phyloP scores from a whole-genome alignment of 2,113 vertebrate genomes.

The Agelaius phoeniceus region DNA sequence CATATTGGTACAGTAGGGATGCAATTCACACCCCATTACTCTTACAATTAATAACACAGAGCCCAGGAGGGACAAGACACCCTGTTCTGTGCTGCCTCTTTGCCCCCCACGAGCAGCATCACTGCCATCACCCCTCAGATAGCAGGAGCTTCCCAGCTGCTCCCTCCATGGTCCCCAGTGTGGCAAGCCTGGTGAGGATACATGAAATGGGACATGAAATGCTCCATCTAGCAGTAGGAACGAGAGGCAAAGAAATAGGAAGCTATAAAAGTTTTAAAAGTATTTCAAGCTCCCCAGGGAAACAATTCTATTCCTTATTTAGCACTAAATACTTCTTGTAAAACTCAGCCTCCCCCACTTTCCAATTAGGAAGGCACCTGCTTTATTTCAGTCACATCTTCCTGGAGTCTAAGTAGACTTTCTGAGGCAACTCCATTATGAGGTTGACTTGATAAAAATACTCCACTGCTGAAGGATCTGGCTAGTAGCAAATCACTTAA shows the following conservation, averaged over 20 bases:
- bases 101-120: neutral
- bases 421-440: neutral
- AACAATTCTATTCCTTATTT: conserved; percentile 30
- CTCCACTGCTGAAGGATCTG: neutral
- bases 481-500: neutral
- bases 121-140: neutral
- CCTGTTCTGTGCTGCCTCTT: neutral
- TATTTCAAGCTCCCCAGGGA: conserved; percentile 7
- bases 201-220: neutral
- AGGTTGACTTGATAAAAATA: neutral
- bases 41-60: neutral
- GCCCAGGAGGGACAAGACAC: neutral
- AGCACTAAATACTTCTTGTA: conserved; percentile 23
- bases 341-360: conserved; percentile 2
- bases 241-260: neutral
- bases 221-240: conserved; percentile 16
- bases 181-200: neutral
- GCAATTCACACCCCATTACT: neutral
- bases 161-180: neutral
- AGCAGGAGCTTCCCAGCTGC: neutral
- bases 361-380: conserved; percentile 36
- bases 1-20: neutral
- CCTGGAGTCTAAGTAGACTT: neutral
- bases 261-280: conserved; percentile 36
- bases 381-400: conserved; percentile 20